Evolutionary conservation across 2,888 invertebrate species (phyloP), one percentile per base, ranked within the genome.

Genomic region (Pherbina coryleti): DNA sequence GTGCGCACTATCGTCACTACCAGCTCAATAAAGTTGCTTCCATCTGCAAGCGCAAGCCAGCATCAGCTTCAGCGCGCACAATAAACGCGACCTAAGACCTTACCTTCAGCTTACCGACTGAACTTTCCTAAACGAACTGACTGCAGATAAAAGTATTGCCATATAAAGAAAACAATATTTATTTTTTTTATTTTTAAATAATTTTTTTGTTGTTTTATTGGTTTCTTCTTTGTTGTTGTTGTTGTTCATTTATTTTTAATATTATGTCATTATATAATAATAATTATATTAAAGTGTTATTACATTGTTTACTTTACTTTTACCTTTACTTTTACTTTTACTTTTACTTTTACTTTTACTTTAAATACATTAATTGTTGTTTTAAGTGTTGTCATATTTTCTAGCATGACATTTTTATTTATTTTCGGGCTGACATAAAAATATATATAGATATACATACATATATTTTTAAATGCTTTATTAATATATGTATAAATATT

Each of bases 371-470:
- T 62, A 64, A 53, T 62, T 62, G 9, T 60, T 69, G 31, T 53
- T 9, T 57, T 69, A 31, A 77, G 69, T 81, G 76, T 81, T 80
- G 72, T 75, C 78, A 79, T 79, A 85, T 85, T 84, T 82, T 79
- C 81, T 85, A 83, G 85, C 83, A 84, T 85, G 83, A 85, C 84
- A 83, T 84, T 84, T 83, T 83, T 84, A n/a, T n/a, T n/a, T n/a
- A n/a, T 85, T 66, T 53, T 55, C 34, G 19, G 9, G 44, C 55
- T 75, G 66, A 75, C 66, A 75, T 73, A 62, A 73, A 73, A 44
- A 73, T 57, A 17, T 31, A 28, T n/a, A 31, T 7, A 31, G 34
- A 31, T 34, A 55, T 19, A 19, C 9, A 55, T 55, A 55, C 19
- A 19, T 19, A 5, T 51, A 5, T n/a, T 53, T 53, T 55, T 1